Conservation (phyloP, 1,140 invertebrate species). For the Branchinecta lynchi region DNA sequence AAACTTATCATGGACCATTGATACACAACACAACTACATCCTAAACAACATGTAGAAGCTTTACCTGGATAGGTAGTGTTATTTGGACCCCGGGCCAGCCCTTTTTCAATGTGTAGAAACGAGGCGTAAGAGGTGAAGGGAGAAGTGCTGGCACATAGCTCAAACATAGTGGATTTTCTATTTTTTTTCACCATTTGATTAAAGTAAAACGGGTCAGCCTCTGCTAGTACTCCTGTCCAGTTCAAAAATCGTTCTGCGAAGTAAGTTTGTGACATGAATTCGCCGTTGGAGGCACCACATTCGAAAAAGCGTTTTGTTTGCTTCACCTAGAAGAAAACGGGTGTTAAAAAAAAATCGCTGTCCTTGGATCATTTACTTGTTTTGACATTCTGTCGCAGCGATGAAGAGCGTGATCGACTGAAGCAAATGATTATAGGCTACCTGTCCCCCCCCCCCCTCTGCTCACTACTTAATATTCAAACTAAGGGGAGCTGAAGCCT, state of each 20-base stretch:
- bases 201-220: slow-evolving; percentile 8
- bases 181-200: not conserved
- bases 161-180: not conserved
- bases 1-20: too few relatives aligned
- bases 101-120: not conserved
- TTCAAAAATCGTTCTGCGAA: slow-evolving; percentile 11
- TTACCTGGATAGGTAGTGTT: too few relatives aligned
- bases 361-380: too few relatives aligned
- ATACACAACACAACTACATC: too few relatives aligned
- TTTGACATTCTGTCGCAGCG: too few relatives aligned
- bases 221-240: slow-evolving; percentile 13
- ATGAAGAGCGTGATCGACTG: too few relatives aligned
- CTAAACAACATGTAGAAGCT: too few relatives aligned
- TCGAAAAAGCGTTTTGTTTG: slow-evolving; percentile 8
- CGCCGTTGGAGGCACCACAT: slow-evolving; percentile 14
- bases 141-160: not conserved
- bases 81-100: not conserved
- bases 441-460: too few relatives aligned
- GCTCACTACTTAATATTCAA: too few relatives aligned
- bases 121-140: not conserved
- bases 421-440: too few relatives aligned
- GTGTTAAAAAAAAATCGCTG: not conserved
- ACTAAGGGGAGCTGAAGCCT: too few relatives aligned
- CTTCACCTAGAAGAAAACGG: not conserved
- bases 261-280: slow-evolving; percentile 12